These are phyloP conservation scores for Lottia gigantea DNA, from an alignment of 2,888 invertebrate genomes.

Conservation along the genomic window DNA sequence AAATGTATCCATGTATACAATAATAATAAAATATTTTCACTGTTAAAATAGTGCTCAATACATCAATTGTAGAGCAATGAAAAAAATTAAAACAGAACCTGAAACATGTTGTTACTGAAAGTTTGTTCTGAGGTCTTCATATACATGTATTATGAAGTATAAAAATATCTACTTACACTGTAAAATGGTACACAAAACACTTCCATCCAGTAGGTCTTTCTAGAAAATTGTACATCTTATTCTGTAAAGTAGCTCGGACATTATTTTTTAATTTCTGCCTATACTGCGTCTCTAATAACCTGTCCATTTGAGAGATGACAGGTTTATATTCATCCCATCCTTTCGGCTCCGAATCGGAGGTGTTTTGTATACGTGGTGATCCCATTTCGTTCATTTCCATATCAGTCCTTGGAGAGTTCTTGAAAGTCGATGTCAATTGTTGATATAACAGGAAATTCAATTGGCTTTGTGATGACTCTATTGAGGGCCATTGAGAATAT, in stretches of 20 bases:
- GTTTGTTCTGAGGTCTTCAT: too few relatives aligned
- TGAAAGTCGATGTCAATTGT: background rate
- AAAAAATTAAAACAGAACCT: too few relatives aligned
- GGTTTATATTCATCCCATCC: constrained; percentile 36
- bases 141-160: too few relatives aligned
- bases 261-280: constrained; percentile 31
- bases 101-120: too few relatives aligned
- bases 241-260: constrained; percentile 71
- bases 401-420: background rate
- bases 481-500: constrained; percentile 2
- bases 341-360: constrained; percentile 20
- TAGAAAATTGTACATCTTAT: constrained; percentile 82
- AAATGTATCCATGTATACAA: too few relatives aligned
- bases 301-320: constrained; percentile 35
- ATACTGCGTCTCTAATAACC: constrained; percentile 34
- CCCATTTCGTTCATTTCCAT: constrained; percentile 23
- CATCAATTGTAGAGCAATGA: too few relatives aligned
- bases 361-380: constrained; percentile 10
- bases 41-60: too few relatives aligned
- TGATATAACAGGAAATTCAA: background rate
- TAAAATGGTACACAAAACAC: constrained; percentile 85
- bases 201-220: constrained; percentile 85
- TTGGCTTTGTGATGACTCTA: background rate
- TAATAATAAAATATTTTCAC: too few relatives aligned
- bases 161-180: constrained; percentile 76